Percentiles rank a stretch among this genome's conserved stretches.
Evolutionary conservation across 2,113 vertebrate species (phyloP).

Genomic region (Otus sunia): DNA sequence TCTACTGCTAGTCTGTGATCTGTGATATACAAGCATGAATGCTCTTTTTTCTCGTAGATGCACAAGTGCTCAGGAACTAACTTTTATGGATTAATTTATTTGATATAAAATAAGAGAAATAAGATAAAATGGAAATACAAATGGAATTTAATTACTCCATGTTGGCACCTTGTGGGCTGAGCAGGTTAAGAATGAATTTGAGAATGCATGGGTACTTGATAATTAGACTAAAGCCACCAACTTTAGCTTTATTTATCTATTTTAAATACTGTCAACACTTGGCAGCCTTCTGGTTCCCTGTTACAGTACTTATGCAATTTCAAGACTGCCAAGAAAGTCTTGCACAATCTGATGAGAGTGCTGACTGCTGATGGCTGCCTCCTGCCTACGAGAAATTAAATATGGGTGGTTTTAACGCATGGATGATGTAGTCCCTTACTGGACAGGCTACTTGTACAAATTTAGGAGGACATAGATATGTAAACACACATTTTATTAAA

Average conservation of each 20-base stretch:
- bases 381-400: neutral
- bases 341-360: neutral
- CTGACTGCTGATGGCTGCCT: neutral
- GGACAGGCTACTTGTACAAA: neutral
- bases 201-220: neutral
- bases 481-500: neutral
- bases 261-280: neutral
- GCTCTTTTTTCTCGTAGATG: neutral
- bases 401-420: neutral
- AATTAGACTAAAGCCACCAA: neutral
- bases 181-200: neutral
- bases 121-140: neutral
- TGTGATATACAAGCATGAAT: neutral
- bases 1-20: neutral
- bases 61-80: neutral
- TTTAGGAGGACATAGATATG: neutral
- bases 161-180: neutral
- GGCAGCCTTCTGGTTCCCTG: neutral
- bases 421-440: neutral
- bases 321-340: neutral
- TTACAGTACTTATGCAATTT: neutral
- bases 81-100: neutral
- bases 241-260: neutral
- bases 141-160: neutral
- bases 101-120: neutral